phyloP scores from a whole-genome alignment of 2,113 vertebrate species.

The Anarrhichthys ocellatus region DNA sequence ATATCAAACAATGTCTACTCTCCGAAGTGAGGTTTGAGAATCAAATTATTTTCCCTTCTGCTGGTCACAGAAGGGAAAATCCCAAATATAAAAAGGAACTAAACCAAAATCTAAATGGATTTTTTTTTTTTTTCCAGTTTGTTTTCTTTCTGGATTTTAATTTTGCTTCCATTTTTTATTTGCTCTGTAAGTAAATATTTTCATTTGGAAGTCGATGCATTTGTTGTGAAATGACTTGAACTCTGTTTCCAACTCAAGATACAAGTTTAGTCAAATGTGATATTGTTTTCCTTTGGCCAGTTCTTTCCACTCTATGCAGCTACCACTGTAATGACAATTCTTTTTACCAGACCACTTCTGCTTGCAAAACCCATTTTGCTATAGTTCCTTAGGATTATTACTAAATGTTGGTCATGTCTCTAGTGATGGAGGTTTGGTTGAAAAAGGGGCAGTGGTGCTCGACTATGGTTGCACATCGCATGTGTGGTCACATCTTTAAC shows the following conservation, averaged over 20 bases:
- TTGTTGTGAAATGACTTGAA: constrained; percentile 35
- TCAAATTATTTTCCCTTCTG: constrained; percentile 55
- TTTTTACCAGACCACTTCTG: constrained; percentile 53
- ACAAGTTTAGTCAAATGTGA: constrained; percentile 8
- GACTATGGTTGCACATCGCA: constrained; percentile 67
- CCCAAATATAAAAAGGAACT: constrained; percentile 41
- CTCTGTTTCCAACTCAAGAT: constrained; percentile 28
- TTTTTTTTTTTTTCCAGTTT: constrained; percentile 47
- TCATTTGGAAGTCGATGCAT: constrained; percentile 42
- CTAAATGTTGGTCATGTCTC: constrained; percentile 35
- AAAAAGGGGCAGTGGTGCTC: constrained; percentile 46
- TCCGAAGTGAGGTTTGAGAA: constrained; percentile 40
- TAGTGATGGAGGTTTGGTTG: constrained; percentile 49
- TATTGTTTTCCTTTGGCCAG: constrained; percentile 58
- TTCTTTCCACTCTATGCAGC: constrained; percentile 56
- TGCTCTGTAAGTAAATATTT: constrained; percentile 23
- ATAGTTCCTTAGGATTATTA: constrained; percentile 39
- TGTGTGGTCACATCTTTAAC: constrained; percentile 64
- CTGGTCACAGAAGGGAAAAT: constrained; percentile 73
- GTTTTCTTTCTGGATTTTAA: constrained; percentile 13
- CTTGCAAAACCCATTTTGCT: constrained; percentile 46
- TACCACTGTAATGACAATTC: constrained; percentile 45
- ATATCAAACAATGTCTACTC: constrained; percentile 33
- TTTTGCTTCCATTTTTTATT: constrained; percentile 24
- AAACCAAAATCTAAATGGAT: constrained; percentile 73